A percentile compares a stretch with the other conserved stretches of the same genome.
These are phyloP conservation scores for Noctua fimbriata DNA, from an alignment of 2,888 invertebrate species.

Conservation along the genomic window DNA sequence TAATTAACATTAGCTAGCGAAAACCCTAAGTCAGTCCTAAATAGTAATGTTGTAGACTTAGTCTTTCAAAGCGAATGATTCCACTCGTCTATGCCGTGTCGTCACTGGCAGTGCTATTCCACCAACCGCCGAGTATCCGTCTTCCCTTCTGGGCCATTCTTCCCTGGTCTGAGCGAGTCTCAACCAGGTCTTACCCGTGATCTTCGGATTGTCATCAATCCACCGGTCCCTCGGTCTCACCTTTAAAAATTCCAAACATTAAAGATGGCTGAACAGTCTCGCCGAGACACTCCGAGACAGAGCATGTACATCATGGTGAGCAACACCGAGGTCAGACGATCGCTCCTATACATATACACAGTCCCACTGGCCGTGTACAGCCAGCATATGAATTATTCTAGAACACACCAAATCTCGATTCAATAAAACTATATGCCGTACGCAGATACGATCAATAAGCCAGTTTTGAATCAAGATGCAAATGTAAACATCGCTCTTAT, in stretches of 20 bases:
- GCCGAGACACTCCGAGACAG: background rate
- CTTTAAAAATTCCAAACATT: background rate
- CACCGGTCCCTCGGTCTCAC: no score
- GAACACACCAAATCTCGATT: background rate
- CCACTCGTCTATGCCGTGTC: no score
- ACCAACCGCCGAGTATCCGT: background rate
- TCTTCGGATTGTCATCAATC: background rate
- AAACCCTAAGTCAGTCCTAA: no score
- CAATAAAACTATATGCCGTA: background rate
- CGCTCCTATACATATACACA: background rate
- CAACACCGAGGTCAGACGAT: background rate
- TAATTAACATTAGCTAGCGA: no score
- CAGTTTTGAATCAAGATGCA: constrained; percentile 5
- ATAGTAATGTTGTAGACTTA: no score
- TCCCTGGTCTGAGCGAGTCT: background rate
- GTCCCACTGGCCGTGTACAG: background rate
- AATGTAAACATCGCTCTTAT: background rate
- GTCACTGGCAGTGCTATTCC: background rate
- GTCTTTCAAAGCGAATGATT: no score
- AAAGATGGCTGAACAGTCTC: background rate
- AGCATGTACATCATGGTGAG: background rate
- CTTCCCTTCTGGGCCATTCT: background rate
- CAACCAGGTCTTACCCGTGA: background rate
- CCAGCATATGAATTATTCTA: background rate
- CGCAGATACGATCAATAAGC: background rate